Base-by-base conservation (phyloP, 2,113 vertebrate genomes). In the Ornithorhynchus anatinus region DNA sequence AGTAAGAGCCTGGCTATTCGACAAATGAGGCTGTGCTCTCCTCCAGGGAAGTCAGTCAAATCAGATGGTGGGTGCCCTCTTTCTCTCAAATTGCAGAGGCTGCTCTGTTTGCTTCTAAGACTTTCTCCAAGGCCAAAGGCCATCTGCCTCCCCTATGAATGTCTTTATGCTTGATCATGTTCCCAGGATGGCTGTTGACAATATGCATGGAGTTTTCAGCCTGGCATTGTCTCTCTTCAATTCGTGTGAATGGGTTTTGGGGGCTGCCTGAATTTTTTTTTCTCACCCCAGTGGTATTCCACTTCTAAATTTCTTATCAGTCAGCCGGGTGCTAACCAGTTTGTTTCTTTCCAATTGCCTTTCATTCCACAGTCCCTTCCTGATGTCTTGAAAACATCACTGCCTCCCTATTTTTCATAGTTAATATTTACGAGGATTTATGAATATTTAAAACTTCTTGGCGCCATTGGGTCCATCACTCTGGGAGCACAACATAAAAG, bases 371-470 rank as follows among this genome's bases (percentile, higher is more conserved):
- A 53, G 39, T 8, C 45, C 22, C 42, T 51, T 39, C 58, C 11
- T 40, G 52, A n/a, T 13, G 20, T 54, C 19, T 66, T 50, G 17
- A 15, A 51, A 66, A 64, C 29, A 36, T 4, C 54, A 23, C 19
- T 32, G 10, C 69, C 39, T 69, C 65, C 31, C 19, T 59, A 38
- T 53, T 59, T 40, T 57, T 84, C 14, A 71, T 69, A 74, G 48
- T 65, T 71, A 69, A 31, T 35, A 60, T 71, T 71, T 69, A 67
- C 45, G 13, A 54, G 51, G 27, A 77, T 39, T 6, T 42, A 69
- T 50, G 50, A 60, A 25, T 50, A 80, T 63, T 82, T 80, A 16
- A 79, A 59, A 68, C 4, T 60, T 65, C 27, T 5, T 38, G 39
- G 23, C 31, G 25, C 32, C 36, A 32, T 38, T 44, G 64, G 25